Evolutionary conservation across 2,888 invertebrate species (phyloP), one percentile per base, ranked within the genome.

Genomic region (Clistopyga incitator): DNA sequence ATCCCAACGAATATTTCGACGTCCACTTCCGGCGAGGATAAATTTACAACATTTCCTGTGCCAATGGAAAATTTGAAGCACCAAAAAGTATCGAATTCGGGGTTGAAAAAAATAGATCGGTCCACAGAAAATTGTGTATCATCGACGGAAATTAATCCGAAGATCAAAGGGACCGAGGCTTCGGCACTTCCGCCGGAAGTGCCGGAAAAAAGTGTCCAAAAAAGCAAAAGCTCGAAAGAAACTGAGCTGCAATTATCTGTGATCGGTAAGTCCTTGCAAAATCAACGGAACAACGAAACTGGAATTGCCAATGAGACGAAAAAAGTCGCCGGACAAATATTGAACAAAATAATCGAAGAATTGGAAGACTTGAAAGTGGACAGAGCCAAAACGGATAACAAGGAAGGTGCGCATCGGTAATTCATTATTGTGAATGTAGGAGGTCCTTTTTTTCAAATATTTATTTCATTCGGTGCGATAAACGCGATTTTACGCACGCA

Each of bases 291-390:
- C 38, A 59, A 80, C 42, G 38, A 54, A 18, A 78, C 86, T 6
- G 70, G 61, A 0, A 76, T 80, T 0, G 38, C 81, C 15, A 85
- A 88, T 15, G 88, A 90, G 65, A 91, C 91, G 4, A 89, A 89
- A 64, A 84, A 88, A 79, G 86, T 91, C 2, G 91, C 91, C 2
- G 88, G 85, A 61, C 82, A 90, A 52, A 89, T 91, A 70, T 81
- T 91, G 15, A 88, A 84, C 25, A 88, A 86, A 50, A 90, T 91
- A 71, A 88, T 91, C 59, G 90, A 89, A 38, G 89, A 91, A 50
- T 52, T 91, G 38, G 87, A 90, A 25, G 90, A 89, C 4, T 56
- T 90, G 23, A 90, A 88, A 65, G 34, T 85, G 45, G 86, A 88
- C 50, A 82, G 54, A 23, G 76, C 82, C 10, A 88, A 85, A 45